Percentiles rank a stretch among this genome's conserved stretches.
These are phyloP conservation scores for Camponotus floridanus DNA, from an alignment of 1,140 invertebrate genomes.

Conservation along the genomic window DNA sequence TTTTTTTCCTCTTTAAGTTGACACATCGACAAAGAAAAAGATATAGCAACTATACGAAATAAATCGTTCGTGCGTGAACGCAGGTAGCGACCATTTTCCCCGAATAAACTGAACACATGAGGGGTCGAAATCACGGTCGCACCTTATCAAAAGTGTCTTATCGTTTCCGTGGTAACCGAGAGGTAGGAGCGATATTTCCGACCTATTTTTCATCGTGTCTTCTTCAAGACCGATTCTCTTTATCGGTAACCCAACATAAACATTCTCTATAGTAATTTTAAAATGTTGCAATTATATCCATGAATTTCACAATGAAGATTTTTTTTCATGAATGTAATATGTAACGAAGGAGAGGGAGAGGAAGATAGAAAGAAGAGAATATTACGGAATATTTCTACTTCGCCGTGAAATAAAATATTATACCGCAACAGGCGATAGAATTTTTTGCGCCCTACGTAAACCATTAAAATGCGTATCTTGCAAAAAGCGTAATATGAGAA, in stretches of 20 bases:
- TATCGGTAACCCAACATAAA: constrained; percentile 12
- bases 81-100: constrained; percentile 67
- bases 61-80: constrained; percentile 50
- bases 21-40: background rate
- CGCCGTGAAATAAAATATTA: constrained; percentile 45
- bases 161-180: constrained; percentile 79
- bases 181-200: constrained; percentile 68
- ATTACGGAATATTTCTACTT: background rate
- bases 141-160: constrained; percentile 81
- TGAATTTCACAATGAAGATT: background rate
- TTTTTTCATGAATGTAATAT: constrained; percentile 23
- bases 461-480: background rate
- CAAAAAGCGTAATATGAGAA: constrained; percentile 6
- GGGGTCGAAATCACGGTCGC: constrained; percentile 60
- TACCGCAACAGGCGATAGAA: background rate
- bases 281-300: constrained; percentile 5
- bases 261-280: constrained; percentile 33
- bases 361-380: background rate
- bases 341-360: background rate
- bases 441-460: constrained; percentile 7
- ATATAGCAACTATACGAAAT: constrained; percentile 12
- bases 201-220: constrained; percentile 36
- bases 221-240: constrained; percentile 34
- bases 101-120: constrained; percentile 71
- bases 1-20: constrained; percentile 12